Percentiles rank a stretch among this genome's conserved stretches.
Conservation (phyloP, 2,113 vertebrate species). For the Pyrgilauda ruficollis region DNA sequence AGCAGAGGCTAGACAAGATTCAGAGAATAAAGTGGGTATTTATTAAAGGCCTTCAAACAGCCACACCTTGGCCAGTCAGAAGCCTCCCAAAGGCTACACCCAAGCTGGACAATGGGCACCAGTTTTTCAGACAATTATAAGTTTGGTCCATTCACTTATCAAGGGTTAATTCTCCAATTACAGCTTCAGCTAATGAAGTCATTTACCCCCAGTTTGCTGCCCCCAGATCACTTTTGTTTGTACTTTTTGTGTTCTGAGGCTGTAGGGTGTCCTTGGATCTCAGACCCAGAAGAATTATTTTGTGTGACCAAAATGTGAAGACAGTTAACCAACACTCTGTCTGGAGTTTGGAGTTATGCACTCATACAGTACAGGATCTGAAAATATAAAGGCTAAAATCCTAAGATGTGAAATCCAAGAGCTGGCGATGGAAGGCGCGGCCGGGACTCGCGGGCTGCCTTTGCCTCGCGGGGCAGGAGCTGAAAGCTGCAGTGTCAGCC, state of each 20-base stretch:
- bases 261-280: background rate
- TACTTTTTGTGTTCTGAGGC: background rate
- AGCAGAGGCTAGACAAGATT: background rate
- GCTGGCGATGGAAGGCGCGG: background rate
- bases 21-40: background rate
- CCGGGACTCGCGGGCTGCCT: fast-evolving
- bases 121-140: background rate
- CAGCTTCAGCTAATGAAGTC: background rate
- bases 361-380: too few relatives aligned
- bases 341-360: too few relatives aligned
- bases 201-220: background rate
- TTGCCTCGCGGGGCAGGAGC: fast-evolving
- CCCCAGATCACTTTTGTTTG: background rate
- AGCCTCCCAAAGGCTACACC: background rate
- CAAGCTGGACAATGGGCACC: background rate
- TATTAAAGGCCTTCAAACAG: background rate
- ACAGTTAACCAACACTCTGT: too few relatives aligned
- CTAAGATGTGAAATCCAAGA: background rate
- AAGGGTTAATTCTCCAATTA: background rate
- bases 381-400: background rate
- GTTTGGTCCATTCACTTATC: background rate
- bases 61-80: background rate
- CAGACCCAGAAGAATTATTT: background rate
- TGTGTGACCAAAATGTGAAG: background rate
- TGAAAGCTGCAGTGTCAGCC: background rate